Conservation (phyloP, 2,888 invertebrate species). For the Machimus rusticus region DNA sequence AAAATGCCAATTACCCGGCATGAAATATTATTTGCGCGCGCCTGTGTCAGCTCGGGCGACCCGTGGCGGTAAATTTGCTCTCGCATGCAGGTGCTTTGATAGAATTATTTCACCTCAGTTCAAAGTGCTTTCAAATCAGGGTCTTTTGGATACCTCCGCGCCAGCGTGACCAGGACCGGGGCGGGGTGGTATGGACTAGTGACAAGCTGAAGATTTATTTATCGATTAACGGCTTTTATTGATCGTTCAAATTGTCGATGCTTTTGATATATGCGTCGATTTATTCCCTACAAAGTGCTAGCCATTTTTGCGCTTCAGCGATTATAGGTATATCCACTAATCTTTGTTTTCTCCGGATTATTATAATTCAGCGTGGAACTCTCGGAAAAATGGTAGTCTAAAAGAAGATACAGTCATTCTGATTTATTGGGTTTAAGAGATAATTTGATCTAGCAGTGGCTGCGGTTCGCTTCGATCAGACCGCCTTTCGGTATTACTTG, state of each 20-base stretch:
- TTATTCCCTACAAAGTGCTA: conserved; percentile 17
- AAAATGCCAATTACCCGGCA: conserved; percentile 45
- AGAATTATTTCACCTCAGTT: conserved; percentile 41
- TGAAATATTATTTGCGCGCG: conserved; percentile 46
- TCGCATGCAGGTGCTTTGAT: conserved; percentile 43
- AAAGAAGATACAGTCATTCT: background rate
- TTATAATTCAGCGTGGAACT: background rate
- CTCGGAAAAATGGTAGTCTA: background rate
- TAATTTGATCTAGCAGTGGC: background rate
- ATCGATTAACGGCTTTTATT: conserved; percentile 45
- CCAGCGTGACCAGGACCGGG: background rate
- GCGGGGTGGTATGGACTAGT: conserved; percentile 19
- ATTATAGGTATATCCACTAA: background rate
- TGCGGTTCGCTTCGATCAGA: background rate
- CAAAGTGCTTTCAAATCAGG: conserved; percentile 42
- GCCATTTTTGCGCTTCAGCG: background rate
- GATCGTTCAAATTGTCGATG: conserved; percentile 44
- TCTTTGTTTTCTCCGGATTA: conserved; percentile 3
- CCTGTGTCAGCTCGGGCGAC: conserved; percentile 26
- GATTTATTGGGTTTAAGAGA: background rate
- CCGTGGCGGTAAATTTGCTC: conserved; percentile 41
- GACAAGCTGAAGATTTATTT: conserved; percentile 42
- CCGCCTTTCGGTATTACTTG: background rate
- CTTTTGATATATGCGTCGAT: conserved; percentile 42
- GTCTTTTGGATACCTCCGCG: conserved; percentile 5